These are phyloP conservation scores for Amazona vittata DNA, from an alignment of 2,113 vertebrate species.

Conservation along the genomic window DNA sequence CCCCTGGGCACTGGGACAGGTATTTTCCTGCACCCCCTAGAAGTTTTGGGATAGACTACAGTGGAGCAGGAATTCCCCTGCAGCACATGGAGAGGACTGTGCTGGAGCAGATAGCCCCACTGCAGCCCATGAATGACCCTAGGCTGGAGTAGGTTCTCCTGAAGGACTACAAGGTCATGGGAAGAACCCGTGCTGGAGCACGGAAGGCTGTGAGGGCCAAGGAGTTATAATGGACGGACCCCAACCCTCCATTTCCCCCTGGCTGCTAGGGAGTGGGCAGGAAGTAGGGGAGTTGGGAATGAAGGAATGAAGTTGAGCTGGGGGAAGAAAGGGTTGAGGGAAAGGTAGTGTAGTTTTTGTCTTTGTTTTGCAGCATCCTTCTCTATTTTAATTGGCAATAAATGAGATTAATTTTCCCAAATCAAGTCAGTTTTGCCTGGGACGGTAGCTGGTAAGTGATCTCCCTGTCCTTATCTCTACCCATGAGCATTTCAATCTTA, in stretches of 20 bases:
- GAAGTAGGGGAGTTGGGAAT: neutral
- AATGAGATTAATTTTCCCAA: neutral
- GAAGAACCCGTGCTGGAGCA: neutral
- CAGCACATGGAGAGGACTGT: neutral
- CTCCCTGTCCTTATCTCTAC: neutral
- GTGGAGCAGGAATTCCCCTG: neutral
- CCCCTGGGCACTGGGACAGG: neutral
- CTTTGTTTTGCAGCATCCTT: neutral
- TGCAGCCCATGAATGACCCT: neutral
- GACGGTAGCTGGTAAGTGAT: neutral
- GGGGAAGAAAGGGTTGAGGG: rapidly evolving
- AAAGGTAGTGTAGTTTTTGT: neutral
- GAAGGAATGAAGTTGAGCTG: neutral
- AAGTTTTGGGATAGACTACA: neutral
- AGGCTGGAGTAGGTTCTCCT: neutral
- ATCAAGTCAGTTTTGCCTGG: neutral
- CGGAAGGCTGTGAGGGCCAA: neutral
- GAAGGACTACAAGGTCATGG: neutral
- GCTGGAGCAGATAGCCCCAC: neutral
- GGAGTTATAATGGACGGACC: neutral
- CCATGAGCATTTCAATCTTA: neutral
- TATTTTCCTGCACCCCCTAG: neutral
- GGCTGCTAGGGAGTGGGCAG: neutral
- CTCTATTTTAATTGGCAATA: neutral
- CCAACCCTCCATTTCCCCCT: neutral